Evolutionary conservation across 1,140 invertebrate species (phyloP), one percentile per base, ranked within the genome.

Genomic region (Drosophila athabasca): DNA sequence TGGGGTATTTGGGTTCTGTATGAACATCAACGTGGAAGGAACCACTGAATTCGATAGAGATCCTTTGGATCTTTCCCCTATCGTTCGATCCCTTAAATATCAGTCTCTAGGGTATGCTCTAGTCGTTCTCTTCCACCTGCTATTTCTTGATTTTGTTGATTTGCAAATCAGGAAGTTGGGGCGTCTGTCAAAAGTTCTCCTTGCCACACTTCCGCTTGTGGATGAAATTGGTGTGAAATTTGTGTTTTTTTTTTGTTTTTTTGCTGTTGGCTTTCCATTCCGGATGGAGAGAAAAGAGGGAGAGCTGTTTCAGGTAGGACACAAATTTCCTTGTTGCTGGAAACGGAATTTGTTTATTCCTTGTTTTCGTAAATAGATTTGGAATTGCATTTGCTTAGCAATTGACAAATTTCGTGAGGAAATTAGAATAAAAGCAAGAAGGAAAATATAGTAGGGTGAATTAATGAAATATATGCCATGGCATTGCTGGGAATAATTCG

Each of bases 211-310:
- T 19, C 46, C 41, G 19, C 6, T 74, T 52, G 44, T 45, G 17
- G 22, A 55, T 58, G 15, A 59, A 75, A 75, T 75, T 65, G 49
- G 62, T 75, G 54, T 75, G 55, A 75, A 75, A 60, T 67, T 57
- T 19, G 4, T 8, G n/a, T n/a, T n/a, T n/a, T n/a, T n/a, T n/a
- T n/a, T n/a, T n/a, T n/a, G n/a, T n/a, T n/a, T n/a, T n/a, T n/a
- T n/a, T 19, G 29, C 24, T 19, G 41, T 62, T 51, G n/a, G n/a
- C n/a, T 45, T 29, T 19, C 17, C 17, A 19, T 19, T 19, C 17
- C 0, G 17, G 17, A 19, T 0, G 1, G 17, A 51, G 26, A 11
- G 11, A 24, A 44, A 19, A 26, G 41, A 48, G 11, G 11, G 7
- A 24, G 39, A 54, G 45, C 31, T 62, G 39, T 72, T 73, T 52